Conservation (phyloP, 2,797 vertebrate species). For the Eleutherodactylus coqui region DNA sequence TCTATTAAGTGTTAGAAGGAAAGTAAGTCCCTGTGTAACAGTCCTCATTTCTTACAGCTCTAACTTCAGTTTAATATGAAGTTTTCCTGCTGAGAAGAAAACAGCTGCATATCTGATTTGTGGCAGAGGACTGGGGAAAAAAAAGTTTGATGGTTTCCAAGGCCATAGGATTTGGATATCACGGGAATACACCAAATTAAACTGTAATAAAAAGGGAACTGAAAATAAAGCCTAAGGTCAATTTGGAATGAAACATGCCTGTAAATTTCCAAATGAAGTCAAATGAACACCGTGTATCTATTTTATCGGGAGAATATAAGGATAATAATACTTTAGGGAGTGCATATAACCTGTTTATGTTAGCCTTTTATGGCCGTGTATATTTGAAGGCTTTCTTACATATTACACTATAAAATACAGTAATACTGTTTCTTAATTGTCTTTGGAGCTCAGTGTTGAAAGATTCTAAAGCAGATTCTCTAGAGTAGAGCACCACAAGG, state of each 20-base stretch:
- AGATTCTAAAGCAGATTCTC: no score
- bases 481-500: not conserved
- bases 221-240: conserved; percentile 45
- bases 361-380: conserved; percentile 7
- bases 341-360: conserved; percentile 19
- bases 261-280: conserved; percentile 44
- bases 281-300: conserved; percentile 21
- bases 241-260: conserved; percentile 36
- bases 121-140: conserved; percentile 16
- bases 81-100: conserved; percentile 28
- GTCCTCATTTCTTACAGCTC: conserved; percentile 17
- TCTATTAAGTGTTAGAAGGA: conserved; percentile 3
- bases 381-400: not conserved
- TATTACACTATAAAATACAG: not conserved
- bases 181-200: conserved; percentile 55
- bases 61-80: conserved; percentile 20
- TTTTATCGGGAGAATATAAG: conserved; percentile 6
- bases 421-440: not conserved
- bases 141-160: conserved; percentile 41
- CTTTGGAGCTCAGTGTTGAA: not conserved
- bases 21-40: conserved; percentile 17
- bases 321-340: not conserved
- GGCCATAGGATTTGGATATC: conserved; percentile 19
- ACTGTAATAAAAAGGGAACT: conserved; percentile 52
- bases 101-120: conserved; percentile 50